Base-by-base conservation (phyloP, 1,140 invertebrate species). In the Ceratoteleas bidentatus region DNA sequence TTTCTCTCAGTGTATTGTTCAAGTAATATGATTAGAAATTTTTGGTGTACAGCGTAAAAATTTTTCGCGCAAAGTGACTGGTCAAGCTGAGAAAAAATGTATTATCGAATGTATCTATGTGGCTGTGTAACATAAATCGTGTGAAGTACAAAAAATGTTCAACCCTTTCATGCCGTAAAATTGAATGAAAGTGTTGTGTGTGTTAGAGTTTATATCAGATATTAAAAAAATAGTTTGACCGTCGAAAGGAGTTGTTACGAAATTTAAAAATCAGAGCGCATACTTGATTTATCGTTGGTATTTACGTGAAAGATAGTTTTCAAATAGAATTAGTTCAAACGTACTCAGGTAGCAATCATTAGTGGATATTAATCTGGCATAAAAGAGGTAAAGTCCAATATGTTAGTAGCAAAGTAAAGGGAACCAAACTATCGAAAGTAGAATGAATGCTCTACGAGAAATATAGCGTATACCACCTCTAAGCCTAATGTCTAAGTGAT, bases 361-460 rank as follows among this genome's bases (percentile, higher is more conserved):
- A 57, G 66, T 73, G 1, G n/a, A 73, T 77, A 33, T 77, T 61
- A 77, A 77, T 10, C 38, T 80, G 72, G 68, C 72, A 78, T 57
- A 81, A 84, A 84, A 84, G 69, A 77, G 73, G 61, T 77, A 50
- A 78, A 81, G 66, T 81, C 45, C 53, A 73, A 80, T 76, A 79
- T 72, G 69, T 84, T 75, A 81, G 52, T 81, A 78, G 73, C 74
- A 84, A 84, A 81, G 16, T 74, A 81, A 79, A 61, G 78, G 69
- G 77, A 74, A 74, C 24, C 50, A 81, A 84, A 81, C 65, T 81
- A 78, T 77, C n/a, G 11, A 84, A 79, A 68, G 66, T 80, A 82
- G 79, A 76, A 82, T 82, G 73, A 83, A 83, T 79, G 70, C 75
- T 78, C 74, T 78, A 83, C 81, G 79, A 83, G 69, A 83, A 83